Evolutionary conservation across 2,113 vertebrate species (phyloP), one percentile per base, ranked within the genome.

Genomic region (Ammodytes dubius): DNA sequence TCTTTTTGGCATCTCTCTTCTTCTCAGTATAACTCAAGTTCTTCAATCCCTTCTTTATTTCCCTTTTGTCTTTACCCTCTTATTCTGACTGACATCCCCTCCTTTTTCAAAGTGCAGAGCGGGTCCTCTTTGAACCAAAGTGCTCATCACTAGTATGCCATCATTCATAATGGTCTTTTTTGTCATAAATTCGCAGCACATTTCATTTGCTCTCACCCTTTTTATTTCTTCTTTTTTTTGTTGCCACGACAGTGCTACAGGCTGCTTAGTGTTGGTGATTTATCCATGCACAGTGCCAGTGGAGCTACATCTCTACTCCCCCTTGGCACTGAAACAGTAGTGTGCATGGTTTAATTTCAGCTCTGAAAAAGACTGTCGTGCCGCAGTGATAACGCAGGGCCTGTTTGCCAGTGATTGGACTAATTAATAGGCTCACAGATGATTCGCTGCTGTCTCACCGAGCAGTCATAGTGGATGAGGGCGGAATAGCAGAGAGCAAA

Each of bases 381-480:
- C 86, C 67, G 78, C 79, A 87, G 76, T 83, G 89, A 89, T 91
- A 92, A 91, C 74, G 63, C 65, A 10, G 84, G 27, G 86, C 81
- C 90, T 92, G 92, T 88, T 93, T 89, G 89, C 89, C 87, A 80
- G 87, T 89, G 92, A 92, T 92, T 91, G 90, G 89, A 86, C 93
- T 94, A 93, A 93, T 93, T 92, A 89, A 94, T 89, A 89, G 86
- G 84, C 87, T 91, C 88, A 80, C 78, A 79, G 82, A 92, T 91
- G 90, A 93, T 91, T 87, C 82, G 35, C 12, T 64, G 73, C 91
- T 79, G 78, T 80, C 83, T 84, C 43, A 80, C 45, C 69, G 27
- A 27, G 27, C 82, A 83, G 87, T 79, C 82, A 76, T 80, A 53
- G 87, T 12, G 53, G 84, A 73, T 78, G 79, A 82, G 47, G 63